Evolutionary conservation across 2,797 vertebrate genomes (phyloP), one percentile per base, ranked within the genome.

Genomic region (Scyliorhinus canicula): DNA sequence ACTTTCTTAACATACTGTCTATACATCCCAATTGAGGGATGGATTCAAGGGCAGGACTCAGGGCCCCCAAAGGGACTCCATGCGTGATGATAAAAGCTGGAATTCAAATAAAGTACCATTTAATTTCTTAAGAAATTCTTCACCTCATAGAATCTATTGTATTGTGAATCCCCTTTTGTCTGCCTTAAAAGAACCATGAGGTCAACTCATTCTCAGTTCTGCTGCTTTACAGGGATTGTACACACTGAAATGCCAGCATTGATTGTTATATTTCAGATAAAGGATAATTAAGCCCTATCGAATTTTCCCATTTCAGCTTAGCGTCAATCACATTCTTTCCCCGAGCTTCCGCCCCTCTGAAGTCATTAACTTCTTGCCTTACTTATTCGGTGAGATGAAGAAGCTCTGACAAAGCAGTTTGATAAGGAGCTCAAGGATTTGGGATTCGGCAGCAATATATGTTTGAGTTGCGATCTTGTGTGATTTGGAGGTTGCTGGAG

Each of bases 51-150:
- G 31, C 44, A 69, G 40, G 31, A n/a, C 31, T 44, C 71, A 21
- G 50, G 44, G 57, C 9, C 47, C 91, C 93, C 35, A n/a, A 21
- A 74, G 67, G 65, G 31, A 74, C 6, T 74, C 47, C 19, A 52
- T 94, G 67, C 31, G 14, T 35, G 28, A 6, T 90, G 28, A 94
- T 94, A 94, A 94, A 94, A n/a, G 65, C 93, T 52, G 67, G 67
- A 94, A 35, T 94, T 60, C 93, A 94, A 94, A 94, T 74, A 71
- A 74, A 74, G 93, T n/a, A 74, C 47, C 44, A 93, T 67, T 74
- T 94, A 71, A 94, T 52, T 94, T 55, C 47, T 94, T 19, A 19
- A 69, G 7, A 94, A 74, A 74, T 74, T 93, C 67, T 74, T 74
- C 69, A 44, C 63, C 12, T 67, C 91, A 94, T 74, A 55, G 67